These are phyloP conservation scores for Bagarius yarrelli DNA, from an alignment of 2,113 vertebrate species.

Conservation along the genomic window DNA sequence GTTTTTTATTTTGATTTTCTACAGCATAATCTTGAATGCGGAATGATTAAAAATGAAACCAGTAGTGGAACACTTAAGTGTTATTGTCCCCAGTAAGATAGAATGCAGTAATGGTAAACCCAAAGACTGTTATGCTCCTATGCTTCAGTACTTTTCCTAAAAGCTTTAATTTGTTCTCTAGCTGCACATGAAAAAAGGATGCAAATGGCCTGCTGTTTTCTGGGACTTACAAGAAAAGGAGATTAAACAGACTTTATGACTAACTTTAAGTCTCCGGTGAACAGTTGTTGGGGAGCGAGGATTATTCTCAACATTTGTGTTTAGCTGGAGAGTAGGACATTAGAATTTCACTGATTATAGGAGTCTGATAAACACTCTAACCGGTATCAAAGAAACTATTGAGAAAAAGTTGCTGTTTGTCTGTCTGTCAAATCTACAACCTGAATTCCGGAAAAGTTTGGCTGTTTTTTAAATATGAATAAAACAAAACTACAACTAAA, in stretches of 20 bases:
- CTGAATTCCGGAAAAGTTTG: too few species aligned
- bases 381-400: neutral
- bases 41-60: neutral
- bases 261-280: neutral
- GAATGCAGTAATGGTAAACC: neutral
- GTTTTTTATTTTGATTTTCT: neutral
- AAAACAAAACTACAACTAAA: too few species aligned
- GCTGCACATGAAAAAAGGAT: too few species aligned
- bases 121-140: neutral
- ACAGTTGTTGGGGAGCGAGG: neutral
- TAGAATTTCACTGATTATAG: neutral
- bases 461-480: too few species aligned
- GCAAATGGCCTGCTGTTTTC: neutral
- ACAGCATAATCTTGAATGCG: neutral
- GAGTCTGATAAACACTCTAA: neutral
- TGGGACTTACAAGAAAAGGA: neutral
- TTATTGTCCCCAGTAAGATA: neutral
- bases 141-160: constrained; percentile 11
- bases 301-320: neutral
- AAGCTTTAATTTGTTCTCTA: neutral
- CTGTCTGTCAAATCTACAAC: neutral
- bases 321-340: neutral
- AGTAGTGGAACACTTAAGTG: neutral
- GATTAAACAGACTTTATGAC: neutral
- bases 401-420: neutral